Percentiles rank a stretch among this genome's conserved stretches.
Evolutionary conservation across 2,888 invertebrate genomes (phyloP).

Genomic region (Acanthoscelides obtectus): DNA sequence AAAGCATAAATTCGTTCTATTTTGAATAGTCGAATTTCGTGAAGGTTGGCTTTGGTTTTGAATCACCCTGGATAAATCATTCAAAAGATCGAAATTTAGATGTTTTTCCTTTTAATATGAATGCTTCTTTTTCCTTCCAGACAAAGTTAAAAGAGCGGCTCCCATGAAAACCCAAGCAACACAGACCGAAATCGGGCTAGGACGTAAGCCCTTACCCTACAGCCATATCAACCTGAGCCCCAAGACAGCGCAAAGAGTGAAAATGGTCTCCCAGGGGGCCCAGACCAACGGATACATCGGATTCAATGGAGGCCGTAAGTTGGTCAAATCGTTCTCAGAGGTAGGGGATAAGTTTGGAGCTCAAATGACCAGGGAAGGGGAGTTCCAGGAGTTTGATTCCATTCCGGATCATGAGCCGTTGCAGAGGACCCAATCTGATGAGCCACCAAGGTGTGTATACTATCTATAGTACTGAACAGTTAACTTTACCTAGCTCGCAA

Average conservation of each 20-base stretch:
- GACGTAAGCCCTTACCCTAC: conserved; percentile 67
- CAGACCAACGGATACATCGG: conserved; percentile 77
- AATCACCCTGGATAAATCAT: too few relatives aligned
- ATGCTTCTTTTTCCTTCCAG: conserved; percentile 55
- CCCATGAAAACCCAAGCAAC: conserved; percentile 92
- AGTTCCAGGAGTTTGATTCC: conserved; percentile 29
- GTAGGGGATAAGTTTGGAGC: conserved; percentile 52
- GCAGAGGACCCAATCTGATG: conserved; percentile 81
- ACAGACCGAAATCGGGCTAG: conserved; percentile 75
- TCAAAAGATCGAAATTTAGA: too few relatives aligned
- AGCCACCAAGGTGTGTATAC: conserved; percentile 56
- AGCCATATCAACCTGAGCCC: conserved; percentile 72
- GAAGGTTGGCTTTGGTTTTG: too few relatives aligned
- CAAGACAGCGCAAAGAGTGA: conserved; percentile 74
- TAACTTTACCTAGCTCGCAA: too few relatives aligned
- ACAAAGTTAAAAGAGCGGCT: conserved; percentile 75
- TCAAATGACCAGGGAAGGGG: conserved; percentile 37
- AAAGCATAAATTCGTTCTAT: too few relatives aligned
- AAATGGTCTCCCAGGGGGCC: conserved; percentile 86
- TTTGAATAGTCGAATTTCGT: too few relatives aligned
- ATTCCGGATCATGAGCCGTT: conserved; percentile 66
- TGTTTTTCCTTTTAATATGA: neutral
- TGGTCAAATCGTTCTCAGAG: conserved; percentile 82
- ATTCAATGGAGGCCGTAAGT: conserved; percentile 59
- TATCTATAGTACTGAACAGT: too few relatives aligned